These are phyloP conservation scores for Drosophila asahinai DNA, from an alignment of 1,140 invertebrate species.

Conservation along the genomic window DNA sequence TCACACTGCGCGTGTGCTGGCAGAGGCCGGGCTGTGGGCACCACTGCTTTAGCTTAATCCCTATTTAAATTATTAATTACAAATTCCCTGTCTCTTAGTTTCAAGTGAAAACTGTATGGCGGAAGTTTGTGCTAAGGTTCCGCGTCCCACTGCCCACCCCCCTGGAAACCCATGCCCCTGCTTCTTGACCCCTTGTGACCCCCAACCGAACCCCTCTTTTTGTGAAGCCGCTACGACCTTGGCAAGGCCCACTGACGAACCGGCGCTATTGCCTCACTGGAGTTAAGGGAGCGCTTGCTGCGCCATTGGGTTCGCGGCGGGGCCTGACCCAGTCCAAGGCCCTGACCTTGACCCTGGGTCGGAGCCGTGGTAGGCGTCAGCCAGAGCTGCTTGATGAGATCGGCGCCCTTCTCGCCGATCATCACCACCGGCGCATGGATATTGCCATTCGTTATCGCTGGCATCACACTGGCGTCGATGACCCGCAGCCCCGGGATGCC, in stretches of 20 bases:
- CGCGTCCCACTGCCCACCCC: slow-evolving; percentile 11
- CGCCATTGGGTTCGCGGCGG: slow-evolving; percentile 47
- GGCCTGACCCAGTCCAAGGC: slow-evolving; percentile 1
- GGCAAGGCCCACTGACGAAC: slow-evolving; percentile 65
- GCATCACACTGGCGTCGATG: slow-evolving; percentile 85
- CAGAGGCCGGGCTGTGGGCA: too few species aligned
- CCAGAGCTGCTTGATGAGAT: slow-evolving; percentile 93
- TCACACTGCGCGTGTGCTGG: too few species aligned
- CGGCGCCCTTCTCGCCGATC: slow-evolving; percentile 96
- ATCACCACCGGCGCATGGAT: slow-evolving; percentile 95
- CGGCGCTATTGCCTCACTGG: slow-evolving; percentile 6
- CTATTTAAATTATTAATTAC: too few species aligned
- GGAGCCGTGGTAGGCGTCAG: slow-evolving; percentile 63
- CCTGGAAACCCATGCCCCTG: slow-evolving; percentile 5
- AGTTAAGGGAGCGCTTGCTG: slow-evolving; percentile 28
- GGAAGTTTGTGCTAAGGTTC: slow-evolving; percentile 43
- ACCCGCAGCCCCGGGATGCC: slow-evolving; percentile 90
- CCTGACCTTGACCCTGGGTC: slow-evolving; percentile 4
- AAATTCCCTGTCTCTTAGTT: too few species aligned
- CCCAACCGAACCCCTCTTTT: background rate
- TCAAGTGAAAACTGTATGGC: background rate
- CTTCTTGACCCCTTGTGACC: slow-evolving; percentile 4
- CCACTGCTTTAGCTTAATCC: too few species aligned
- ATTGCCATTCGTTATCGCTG: slow-evolving; percentile 92
- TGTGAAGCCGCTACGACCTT: slow-evolving; percentile 44